Evolutionary conservation across 2,888 invertebrate genomes (phyloP).

Genomic region (Protophormia terraenovae): DNA sequence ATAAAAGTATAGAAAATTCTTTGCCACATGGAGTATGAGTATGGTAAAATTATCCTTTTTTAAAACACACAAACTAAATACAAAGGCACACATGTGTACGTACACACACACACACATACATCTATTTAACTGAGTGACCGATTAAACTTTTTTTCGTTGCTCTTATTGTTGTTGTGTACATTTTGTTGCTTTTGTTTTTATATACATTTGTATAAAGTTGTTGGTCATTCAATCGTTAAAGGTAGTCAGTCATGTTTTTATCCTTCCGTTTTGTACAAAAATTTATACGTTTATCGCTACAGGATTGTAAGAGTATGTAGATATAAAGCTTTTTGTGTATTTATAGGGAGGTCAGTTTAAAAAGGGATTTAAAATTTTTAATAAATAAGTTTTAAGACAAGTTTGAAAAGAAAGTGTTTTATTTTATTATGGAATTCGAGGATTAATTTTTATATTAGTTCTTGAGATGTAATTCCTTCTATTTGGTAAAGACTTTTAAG

Average conservation of each 20-base stretch:
- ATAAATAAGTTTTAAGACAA: too few relatives aligned
- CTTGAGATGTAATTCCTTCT: too few relatives aligned
- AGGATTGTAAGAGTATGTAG: background rate
- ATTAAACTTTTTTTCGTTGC: slow-evolving; percentile 40
- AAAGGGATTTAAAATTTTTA: background rate
- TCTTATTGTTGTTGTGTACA: background rate
- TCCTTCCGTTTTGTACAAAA: slow-evolving; percentile 57
- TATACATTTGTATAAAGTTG: slow-evolving; percentile 24
- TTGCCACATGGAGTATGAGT: background rate
- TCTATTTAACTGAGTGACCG: slow-evolving; percentile 38
- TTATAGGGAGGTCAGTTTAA: background rate
- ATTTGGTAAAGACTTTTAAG: background rate
- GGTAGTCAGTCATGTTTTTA: slow-evolving; percentile 59
- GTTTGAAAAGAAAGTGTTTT: too few relatives aligned
- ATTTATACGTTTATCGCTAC: slow-evolving; percentile 18
- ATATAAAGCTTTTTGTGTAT: background rate
- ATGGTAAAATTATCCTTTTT: slow-evolving; percentile 6
- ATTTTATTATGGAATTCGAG: too few relatives aligned
- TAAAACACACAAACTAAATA: too few relatives aligned
- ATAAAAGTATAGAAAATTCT: background rate
- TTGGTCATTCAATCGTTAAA: slow-evolving; percentile 63
- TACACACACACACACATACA: background rate
- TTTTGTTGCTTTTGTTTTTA: slow-evolving; percentile 10
- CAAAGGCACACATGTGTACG: background rate
- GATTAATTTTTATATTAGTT: too few relatives aligned